A percentile compares a stretch with the other conserved stretches of the same genome.
phyloP scores from a whole-genome alignment of 2,113 vertebrate species.

The Ctenomys sociabilis region DNA sequence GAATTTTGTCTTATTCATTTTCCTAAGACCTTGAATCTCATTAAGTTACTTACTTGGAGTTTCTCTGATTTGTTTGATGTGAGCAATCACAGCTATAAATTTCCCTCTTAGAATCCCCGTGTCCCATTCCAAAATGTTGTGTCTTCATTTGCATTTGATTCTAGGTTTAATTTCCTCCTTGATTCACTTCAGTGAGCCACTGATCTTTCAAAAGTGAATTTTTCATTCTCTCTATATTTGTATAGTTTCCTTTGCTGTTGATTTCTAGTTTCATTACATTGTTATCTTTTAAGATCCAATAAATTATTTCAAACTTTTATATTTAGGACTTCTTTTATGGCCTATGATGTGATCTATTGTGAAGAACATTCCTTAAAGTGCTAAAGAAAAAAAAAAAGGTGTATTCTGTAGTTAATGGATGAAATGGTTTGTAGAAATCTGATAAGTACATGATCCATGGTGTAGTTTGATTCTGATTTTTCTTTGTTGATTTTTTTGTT shows the following conservation, averaged over 20 bases:
- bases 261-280: not conserved
- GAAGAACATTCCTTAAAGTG: not conserved
- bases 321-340: not conserved
- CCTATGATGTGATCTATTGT: not conserved
- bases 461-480: not conserved
- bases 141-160: not conserved
- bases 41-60: not conserved
- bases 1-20: not conserved
- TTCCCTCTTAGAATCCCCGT: not conserved
- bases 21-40: not conserved
- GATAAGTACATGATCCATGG: not conserved
- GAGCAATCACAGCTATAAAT: not conserved
- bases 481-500: not conserved
- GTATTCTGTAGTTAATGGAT: not conserved
- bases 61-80: not conserved
- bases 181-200: not conserved
- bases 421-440: too few species aligned
- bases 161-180: not conserved
- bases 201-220: not conserved
- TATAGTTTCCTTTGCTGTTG: not conserved
- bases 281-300: not conserved
- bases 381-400: not conserved
- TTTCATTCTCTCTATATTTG: not conserved
- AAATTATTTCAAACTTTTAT: not conserved
- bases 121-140: not conserved